Evolutionary conservation across 1,140 invertebrate genomes (phyloP).

Genomic region (Lasioglossum albipes): DNA sequence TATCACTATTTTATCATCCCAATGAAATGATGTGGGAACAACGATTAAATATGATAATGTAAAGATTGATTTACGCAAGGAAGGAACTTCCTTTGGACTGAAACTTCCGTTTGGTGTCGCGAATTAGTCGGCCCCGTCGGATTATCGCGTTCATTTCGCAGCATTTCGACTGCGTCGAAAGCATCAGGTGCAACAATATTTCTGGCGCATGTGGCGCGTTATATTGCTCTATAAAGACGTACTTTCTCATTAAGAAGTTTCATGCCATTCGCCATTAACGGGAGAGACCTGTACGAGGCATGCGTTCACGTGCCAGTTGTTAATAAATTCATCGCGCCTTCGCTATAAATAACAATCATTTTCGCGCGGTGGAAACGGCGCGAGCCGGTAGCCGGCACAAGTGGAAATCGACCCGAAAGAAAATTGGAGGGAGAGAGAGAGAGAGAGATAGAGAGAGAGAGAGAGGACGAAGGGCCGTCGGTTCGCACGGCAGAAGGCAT

Average conservation of each 20-base stretch:
- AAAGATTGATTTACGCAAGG: too few species aligned
- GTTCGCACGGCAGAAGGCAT: constrained; percentile 7
- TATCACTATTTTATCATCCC: too few species aligned
- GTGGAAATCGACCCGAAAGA: constrained; percentile 4
- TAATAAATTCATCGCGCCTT: constrained; percentile 56
- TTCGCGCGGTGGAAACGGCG: background rate
- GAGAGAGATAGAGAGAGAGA: too few species aligned
- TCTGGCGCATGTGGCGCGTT: constrained; percentile 55
- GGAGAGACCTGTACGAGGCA: constrained; percentile 21
- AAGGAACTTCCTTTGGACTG: too few species aligned
- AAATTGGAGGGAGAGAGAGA: background rate
- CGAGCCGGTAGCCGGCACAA: too few species aligned
- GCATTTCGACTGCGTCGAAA: constrained; percentile 46
- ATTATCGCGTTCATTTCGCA: constrained; percentile 42
- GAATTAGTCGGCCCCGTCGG: constrained; percentile 28
- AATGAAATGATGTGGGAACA: too few species aligned
- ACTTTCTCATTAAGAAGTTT: constrained; percentile 66
- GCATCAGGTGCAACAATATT: constrained; percentile 58
- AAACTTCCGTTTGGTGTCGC: constrained; percentile 30
- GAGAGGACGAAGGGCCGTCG: background rate
- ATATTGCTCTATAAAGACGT: constrained; percentile 64
- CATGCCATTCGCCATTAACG: constrained; percentile 59
- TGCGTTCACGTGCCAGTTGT: constrained; percentile 46
- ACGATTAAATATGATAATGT: too few species aligned
- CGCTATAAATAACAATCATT: constrained; percentile 49